Percentiles rank a stretch among this genome's conserved stretches.
These are phyloP conservation scores for Cyanoderma ruficeps DNA, from an alignment of 2,113 vertebrate genomes.

Conservation along the genomic window DNA sequence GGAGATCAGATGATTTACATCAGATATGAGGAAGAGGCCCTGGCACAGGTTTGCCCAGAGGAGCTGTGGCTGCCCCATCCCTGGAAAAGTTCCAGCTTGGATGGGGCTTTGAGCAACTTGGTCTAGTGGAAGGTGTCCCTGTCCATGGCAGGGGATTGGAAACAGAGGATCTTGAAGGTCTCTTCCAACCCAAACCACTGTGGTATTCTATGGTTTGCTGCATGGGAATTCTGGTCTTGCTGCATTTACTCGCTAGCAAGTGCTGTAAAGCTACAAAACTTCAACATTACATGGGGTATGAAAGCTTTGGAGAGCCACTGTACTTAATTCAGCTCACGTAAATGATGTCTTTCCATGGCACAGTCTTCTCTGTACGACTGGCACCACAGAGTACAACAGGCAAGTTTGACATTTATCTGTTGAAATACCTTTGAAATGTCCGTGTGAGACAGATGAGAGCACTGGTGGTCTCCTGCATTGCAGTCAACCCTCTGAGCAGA, in stretches of 20 bases:
- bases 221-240: not conserved
- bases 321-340: not conserved
- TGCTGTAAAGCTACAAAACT: not conserved
- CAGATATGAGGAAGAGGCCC: not conserved
- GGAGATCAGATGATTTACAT: not conserved
- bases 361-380: accelerated
- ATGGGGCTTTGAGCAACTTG: not conserved
- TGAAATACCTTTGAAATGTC: not conserved
- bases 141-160: not conserved
- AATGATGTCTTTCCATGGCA: not conserved
- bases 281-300: not conserved
- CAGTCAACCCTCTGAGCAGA: not conserved
- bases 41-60: not conserved
- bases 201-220: not conserved
- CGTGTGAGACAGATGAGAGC: not conserved
- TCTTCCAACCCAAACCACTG: not conserved
- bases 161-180: not conserved
- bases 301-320: not conserved
- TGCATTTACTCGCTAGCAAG: not conserved
- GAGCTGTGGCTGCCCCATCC: not conserved
- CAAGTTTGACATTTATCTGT: not conserved
- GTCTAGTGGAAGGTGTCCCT: not conserved
- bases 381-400: not conserved
- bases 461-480: not conserved
- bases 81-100: not conserved